Conservation (phyloP, 2,797 vertebrate genomes). For the Malacoraja senta region DNA sequence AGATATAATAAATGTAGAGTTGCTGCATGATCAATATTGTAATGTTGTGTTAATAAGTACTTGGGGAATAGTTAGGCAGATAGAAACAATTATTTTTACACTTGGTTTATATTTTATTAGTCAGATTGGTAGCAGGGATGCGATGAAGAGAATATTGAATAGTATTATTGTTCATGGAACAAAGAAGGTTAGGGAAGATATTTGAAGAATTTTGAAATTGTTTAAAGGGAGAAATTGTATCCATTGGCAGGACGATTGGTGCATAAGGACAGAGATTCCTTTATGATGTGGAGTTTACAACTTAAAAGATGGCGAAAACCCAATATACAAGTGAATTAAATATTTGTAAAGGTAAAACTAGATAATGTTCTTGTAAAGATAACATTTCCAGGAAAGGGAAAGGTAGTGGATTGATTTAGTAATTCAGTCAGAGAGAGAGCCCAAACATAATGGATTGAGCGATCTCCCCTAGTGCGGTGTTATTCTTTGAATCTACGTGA, state of each 20-base stretch:
- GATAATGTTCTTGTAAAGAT: no score
- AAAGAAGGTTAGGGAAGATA: neutral
- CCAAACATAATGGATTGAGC: neutral
- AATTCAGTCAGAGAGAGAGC: neutral
- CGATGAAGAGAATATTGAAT: neutral
- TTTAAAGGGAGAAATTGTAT: neutral
- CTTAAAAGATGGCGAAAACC: neutral
- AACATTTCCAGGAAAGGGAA: neutral
- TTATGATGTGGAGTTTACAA: neutral
- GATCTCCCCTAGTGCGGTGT: neutral
- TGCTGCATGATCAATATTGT: neutral
- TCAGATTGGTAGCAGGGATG: neutral
- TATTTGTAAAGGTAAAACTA: no score
- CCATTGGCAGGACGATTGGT: neutral
- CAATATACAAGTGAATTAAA: no score
- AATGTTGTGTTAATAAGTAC: neutral
- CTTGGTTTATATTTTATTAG: neutral
- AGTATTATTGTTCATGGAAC: neutral
- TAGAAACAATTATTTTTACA: neutral
- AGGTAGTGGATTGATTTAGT: neutral
- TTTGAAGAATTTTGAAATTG: neutral
- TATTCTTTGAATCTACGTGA: neutral
- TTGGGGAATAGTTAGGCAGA: neutral
- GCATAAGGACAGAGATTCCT: neutral
- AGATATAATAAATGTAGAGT: neutral